phyloP scores from a whole-genome alignment of 92 coral and sea anemone species.

The Desmophyllum pertusum region DNA sequence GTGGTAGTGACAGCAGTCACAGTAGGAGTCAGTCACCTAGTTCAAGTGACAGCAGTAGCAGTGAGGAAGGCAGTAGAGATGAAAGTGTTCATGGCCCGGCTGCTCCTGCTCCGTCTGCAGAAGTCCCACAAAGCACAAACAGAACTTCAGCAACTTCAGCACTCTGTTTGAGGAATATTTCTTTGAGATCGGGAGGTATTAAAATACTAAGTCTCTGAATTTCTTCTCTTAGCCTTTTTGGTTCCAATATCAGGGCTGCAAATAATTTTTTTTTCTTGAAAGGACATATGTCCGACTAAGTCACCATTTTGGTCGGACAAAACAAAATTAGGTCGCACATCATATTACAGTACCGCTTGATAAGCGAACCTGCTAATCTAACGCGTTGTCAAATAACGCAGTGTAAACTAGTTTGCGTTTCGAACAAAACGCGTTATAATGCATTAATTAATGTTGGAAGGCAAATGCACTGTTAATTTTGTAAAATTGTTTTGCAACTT shows the following conservation, averaged over 20 bases:
- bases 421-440: no score
- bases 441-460: neutral
- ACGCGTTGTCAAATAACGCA: no score
- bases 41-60: conserved; percentile 76
- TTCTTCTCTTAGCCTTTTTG: neutral
- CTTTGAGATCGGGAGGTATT: conserved; percentile 88
- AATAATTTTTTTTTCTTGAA: no score
- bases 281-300: no score
- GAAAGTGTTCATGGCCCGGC: conserved; percentile 67
- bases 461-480: no score
- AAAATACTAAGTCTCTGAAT: neutral
- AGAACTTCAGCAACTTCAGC: conserved; percentile 78
- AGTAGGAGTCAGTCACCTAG: conserved; percentile 82
- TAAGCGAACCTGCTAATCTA: no score
- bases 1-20: conserved; percentile 83
- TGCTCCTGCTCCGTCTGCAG: conserved; percentile 61
- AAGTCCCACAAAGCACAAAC: conserved; percentile 56
- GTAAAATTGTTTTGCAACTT: neutral
- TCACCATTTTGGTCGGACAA: no score
- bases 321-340: no score
- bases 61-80: conserved; percentile 76
- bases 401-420: no score
- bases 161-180: conserved; percentile 84
- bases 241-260: no score
- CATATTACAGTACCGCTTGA: no score